phyloP scores from a whole-genome alignment of 2,113 vertebrate genomes.

The Carollia perspicillata region DNA sequence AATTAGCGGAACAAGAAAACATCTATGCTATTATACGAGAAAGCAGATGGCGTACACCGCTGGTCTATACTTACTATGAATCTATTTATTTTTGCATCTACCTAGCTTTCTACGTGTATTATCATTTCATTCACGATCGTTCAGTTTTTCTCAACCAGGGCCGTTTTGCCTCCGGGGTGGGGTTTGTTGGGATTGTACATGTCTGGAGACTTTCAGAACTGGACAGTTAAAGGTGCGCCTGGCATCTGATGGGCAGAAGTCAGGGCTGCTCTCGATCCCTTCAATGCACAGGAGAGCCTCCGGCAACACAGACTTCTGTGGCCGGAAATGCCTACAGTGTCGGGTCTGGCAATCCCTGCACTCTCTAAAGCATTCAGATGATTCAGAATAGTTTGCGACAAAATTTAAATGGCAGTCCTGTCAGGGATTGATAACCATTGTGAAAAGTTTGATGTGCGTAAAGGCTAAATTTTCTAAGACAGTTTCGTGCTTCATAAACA shows the following conservation, averaged over 20 bases:
- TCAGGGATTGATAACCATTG: background rate
- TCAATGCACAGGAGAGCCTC: background rate
- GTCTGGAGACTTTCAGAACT: background rate
- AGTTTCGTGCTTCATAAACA: background rate
- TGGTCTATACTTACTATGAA: background rate
- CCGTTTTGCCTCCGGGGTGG: background rate
- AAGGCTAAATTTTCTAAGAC: background rate
- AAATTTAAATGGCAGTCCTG: background rate
- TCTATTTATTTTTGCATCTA: background rate
- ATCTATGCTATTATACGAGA: background rate
- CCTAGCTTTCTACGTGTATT: background rate
- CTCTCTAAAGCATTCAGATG: background rate
- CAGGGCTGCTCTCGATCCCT: background rate
- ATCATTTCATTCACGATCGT: background rate
- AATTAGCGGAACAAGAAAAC: background rate
- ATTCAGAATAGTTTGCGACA: background rate
- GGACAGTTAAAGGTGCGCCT: background rate
- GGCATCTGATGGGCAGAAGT: background rate
- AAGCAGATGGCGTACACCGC: background rate
- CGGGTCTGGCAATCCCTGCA: background rate
- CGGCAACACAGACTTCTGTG: background rate
- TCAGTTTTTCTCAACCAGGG: background rate
- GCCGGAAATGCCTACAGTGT: background rate
- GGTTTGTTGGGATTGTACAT: background rate
- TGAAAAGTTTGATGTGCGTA: background rate